Conservation (phyloP, 2,888 invertebrate genomes). For the Trichacis sp. region DNA sequence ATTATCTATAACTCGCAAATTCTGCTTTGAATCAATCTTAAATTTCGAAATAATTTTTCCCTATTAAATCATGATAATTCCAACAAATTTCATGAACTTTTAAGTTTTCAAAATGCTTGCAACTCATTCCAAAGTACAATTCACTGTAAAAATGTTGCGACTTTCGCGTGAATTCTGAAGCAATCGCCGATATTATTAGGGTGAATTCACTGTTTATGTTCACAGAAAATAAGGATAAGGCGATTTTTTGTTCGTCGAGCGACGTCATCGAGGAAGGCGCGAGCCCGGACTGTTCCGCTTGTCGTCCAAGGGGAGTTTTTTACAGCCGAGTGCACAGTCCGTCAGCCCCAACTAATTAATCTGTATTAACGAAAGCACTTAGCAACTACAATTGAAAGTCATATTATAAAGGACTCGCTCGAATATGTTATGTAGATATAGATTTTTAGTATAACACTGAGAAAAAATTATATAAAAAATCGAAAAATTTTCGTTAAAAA, state of each 20-base stretch:
- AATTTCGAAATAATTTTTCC: too few relatives aligned
- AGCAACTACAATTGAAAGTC: background rate
- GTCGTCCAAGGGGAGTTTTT: conserved; percentile 60
- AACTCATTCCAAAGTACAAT: too few relatives aligned
- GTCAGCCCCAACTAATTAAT: conserved; percentile 61
- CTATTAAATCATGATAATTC: too few relatives aligned
- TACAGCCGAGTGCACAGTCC: conserved; percentile 62
- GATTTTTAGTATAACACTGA: conserved; percentile 34
- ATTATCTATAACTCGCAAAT: too few relatives aligned
- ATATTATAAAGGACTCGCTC: conserved; percentile 26
- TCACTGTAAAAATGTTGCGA: too few relatives aligned
- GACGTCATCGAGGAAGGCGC: conserved; percentile 51
- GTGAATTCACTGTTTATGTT: background rate
- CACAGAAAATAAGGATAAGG: conserved; percentile 6
- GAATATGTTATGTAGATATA: conserved; percentile 41
- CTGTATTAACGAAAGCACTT: conserved; percentile 4
- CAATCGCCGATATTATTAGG: too few relatives aligned
- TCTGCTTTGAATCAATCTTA: too few relatives aligned
- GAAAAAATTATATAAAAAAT: too few relatives aligned
- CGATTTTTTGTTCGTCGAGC: conserved; percentile 40
- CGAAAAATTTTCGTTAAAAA: too few relatives aligned
- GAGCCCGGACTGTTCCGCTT: conserved; percentile 60
- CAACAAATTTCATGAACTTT: background rate
- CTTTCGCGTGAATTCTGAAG: too few relatives aligned
- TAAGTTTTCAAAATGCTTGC: background rate